phyloP scores from a whole-genome alignment of 1,140 invertebrate genomes.

The Maconellicoccus hirsutus region DNA sequence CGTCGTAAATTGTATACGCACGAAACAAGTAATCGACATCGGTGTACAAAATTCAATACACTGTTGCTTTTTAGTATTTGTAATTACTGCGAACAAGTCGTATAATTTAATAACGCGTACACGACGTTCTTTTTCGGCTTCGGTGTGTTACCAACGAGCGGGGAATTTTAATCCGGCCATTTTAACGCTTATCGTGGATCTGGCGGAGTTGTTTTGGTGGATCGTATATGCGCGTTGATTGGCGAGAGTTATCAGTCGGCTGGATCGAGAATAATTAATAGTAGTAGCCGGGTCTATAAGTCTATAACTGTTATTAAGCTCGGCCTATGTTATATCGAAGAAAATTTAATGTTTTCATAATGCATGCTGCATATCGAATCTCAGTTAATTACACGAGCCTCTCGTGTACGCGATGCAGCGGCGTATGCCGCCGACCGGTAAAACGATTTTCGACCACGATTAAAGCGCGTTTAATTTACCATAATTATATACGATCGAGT shows the following conservation, averaged over 20 bases:
- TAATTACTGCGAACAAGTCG: neutral
- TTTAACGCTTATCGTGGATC: neutral
- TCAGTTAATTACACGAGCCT: neutral
- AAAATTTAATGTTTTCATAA: conserved; percentile 5
- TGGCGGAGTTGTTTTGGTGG: neutral
- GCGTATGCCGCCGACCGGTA: too few relatives aligned
- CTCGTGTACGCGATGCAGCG: neutral
- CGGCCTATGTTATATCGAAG: neutral
- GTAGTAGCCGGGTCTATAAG: neutral
- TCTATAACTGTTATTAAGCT: conserved; percentile 8
- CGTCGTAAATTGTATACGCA: too few relatives aligned
- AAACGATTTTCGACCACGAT: neutral
- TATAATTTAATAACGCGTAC: conserved; percentile 10
- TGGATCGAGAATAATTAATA: conserved; percentile 17
- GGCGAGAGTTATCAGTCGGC: conserved; percentile 10
- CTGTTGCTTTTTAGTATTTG: neutral
- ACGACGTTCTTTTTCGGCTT: neutral
- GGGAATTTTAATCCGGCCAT: neutral
- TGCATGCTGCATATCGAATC: neutral
- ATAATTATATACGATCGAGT: neutral
- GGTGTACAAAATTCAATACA: too few relatives aligned
- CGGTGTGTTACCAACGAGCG: neutral
- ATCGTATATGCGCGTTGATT: neutral
- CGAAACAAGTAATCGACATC: too few relatives aligned
- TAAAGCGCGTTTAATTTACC: neutral